Evolutionary conservation across 2,797 vertebrate genomes (phyloP).

Genomic region (Neostethus bicornis): DNA sequence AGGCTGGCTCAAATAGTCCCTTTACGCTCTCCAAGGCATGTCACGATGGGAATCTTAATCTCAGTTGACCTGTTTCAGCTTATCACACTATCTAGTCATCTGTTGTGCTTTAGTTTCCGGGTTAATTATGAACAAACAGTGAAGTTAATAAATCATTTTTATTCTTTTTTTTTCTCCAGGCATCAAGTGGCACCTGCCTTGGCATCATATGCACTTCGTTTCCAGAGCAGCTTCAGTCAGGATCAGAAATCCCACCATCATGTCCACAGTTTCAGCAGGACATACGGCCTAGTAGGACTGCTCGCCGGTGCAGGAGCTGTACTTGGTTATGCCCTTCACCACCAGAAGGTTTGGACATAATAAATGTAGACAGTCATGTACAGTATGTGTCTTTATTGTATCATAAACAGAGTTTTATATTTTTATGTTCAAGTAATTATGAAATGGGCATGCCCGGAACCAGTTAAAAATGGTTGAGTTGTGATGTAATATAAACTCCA

Average conservation of each 20-base stretch:
- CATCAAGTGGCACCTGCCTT: conserved; percentile 36
- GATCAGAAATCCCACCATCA: conserved; percentile 43
- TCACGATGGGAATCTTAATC: background rate
- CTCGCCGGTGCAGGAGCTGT: conserved; percentile 76
- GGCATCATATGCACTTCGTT: conserved; percentile 39
- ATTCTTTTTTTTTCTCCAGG: conserved; percentile 35
- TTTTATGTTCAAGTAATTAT: background rate
- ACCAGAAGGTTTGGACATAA: conserved; percentile 70
- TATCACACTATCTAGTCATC: background rate
- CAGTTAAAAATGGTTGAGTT: too few species aligned
- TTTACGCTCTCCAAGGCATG: conserved; percentile 60
- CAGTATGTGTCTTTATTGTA: background rate
- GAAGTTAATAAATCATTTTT: background rate
- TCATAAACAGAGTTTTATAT: background rate
- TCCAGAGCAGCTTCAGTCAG: conserved; percentile 52
- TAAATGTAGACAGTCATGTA: background rate
- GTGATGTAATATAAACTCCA: conserved; percentile 2
- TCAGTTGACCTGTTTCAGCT: background rate
- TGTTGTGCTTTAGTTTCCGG: background rate
- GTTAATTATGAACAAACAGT: background rate
- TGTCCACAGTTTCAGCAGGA: conserved; percentile 54
- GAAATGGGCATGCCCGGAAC: background rate
- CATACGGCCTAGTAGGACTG: conserved; percentile 71
- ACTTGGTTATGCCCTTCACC: conserved; percentile 69
- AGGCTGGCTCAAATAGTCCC: conserved; percentile 57